A percentile compares a stretch with the other conserved stretches of the same genome.
Evolutionary conservation across 2,113 vertebrate genomes (phyloP).

Genomic region (Syngnathus scovelli): DNA sequence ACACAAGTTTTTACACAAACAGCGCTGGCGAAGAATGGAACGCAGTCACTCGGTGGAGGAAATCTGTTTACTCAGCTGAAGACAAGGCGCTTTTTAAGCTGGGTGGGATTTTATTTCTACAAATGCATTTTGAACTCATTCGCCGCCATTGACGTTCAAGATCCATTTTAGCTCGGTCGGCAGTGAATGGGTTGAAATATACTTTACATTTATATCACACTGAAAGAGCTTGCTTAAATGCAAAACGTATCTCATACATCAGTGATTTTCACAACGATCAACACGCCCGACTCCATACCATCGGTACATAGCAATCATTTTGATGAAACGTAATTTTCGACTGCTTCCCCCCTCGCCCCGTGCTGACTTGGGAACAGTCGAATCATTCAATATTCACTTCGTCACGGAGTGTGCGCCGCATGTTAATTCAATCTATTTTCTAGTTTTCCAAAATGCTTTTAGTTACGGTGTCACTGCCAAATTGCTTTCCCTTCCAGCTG

Average conservation of each 20-base stretch:
- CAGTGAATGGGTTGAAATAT: no score
- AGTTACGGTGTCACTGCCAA: conserved; percentile 41
- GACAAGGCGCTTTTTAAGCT: not conserved
- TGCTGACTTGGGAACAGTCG: conserved; percentile 31
- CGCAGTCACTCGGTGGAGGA: not conserved
- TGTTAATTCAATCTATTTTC: conserved; percentile 57
- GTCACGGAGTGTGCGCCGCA: conserved; percentile 39
- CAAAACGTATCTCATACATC: not conserved
- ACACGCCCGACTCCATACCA: not conserved
- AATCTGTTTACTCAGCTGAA: not conserved
- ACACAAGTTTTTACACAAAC: not conserved
- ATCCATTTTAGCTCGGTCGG: no score
- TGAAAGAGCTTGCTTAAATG: not conserved
- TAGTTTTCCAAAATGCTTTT: conserved; percentile 51
- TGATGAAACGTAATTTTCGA: conserved; percentile 41
- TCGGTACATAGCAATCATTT: not conserved
- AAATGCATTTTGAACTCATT: not conserved
- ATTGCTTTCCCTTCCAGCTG: conserved; percentile 43
- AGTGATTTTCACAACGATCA: not conserved
- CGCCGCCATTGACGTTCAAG: no score
- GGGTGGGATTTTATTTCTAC: not conserved
- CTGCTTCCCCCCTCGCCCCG: conserved; percentile 24
- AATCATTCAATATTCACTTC: conserved; percentile 56
- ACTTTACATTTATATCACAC: not conserved
- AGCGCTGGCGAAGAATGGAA: not conserved